Evolutionary conservation across 2,888 invertebrate species (phyloP).

Genomic region (Cheilosia scutellata): DNA sequence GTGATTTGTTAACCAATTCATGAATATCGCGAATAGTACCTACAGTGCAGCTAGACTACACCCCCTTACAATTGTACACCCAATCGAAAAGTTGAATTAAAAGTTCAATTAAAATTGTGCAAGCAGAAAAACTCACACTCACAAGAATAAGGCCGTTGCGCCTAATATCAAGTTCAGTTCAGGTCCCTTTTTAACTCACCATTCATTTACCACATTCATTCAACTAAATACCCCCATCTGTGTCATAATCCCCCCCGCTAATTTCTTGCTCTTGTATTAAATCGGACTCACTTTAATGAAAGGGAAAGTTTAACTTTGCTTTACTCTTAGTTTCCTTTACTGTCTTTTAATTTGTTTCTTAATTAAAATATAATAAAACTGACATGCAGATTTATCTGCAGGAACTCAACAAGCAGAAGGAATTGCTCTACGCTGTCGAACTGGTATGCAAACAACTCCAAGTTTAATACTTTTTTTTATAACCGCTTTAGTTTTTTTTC

Average conservation of each 20-base stretch:
- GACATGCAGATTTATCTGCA: constrained; percentile 93
- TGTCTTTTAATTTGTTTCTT: constrained; percentile 38
- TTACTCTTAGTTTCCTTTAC: constrained; percentile 75
- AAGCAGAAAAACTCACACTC: too few species aligned
- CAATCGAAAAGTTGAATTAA: too few species aligned
- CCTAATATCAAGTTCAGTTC: too few species aligned
- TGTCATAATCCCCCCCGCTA: neutral
- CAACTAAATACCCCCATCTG: neutral
- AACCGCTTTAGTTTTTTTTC: constrained; percentile 23
- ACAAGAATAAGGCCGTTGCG: too few species aligned
- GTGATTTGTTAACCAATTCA: too few species aligned
- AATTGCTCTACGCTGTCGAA: constrained; percentile 93
- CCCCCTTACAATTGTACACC: too few species aligned
- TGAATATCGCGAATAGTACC: too few species aligned
- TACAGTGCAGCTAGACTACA: too few species aligned
- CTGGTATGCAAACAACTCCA: constrained; percentile 86
- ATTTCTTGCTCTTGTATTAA: neutral
- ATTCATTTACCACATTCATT: neutral
- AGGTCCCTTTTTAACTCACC: too few species aligned
- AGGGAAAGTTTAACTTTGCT: constrained; percentile 47
- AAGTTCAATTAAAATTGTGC: too few species aligned
- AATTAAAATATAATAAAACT: constrained; percentile 78
- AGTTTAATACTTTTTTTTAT: constrained; percentile 6
- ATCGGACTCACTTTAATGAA: constrained; percentile 25
- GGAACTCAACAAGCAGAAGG: constrained; percentile 95